Evolutionary conservation across 2,797 vertebrate genomes (phyloP), one percentile per base, ranked within the genome.

Genomic region (Gymnoscopelus braueri): DNA sequence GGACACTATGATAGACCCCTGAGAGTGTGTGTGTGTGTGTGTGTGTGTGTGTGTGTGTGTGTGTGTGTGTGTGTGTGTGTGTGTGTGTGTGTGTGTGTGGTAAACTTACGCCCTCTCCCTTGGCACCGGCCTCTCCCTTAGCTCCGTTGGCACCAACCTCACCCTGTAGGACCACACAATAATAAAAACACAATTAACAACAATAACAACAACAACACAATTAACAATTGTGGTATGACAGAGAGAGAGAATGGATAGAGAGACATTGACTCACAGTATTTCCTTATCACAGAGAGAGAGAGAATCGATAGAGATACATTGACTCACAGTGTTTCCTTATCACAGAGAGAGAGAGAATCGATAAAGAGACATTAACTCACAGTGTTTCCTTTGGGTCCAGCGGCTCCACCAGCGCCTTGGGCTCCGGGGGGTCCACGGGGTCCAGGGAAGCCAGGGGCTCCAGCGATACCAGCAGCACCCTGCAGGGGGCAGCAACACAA

Each of bases 371-470:
- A 4, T 57, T 24, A 60, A 96, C 97, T 96, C 89, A 98, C 98
- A 55, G 93, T 93, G 94, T 98, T 98, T 69, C 98, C 97, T 94
- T 99, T 99, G 88, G 96, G 92, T 67, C 97, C 97, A 0, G 96
- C 92, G 86, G 94, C 86, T 68, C 97, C 97, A 1, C 84, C 91
- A 84, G 96, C 90, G 68, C 97, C 97, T 79, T 97, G 94, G 69
- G 95, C 72, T 90, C 97, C 97, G 39, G 97, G 83, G 84, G 98
- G 95, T 82, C 98, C 98, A 71, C 98, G 96, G 51, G 97, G 96
- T 87, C 97, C 97, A 0, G 97, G 97, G 94, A 99, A 99, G 64
- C 97, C 97, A 3, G 97, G 97, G 88, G 97, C 96, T n/a, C 97
- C 97, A 87, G 97, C 95, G 86, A 95, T 95, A 86, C 97, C 97